Percentiles rank a stretch among this genome's conserved stretches.
Conservation (phyloP, 1,140 invertebrate genomes). For the Drosophila azteca region DNA sequence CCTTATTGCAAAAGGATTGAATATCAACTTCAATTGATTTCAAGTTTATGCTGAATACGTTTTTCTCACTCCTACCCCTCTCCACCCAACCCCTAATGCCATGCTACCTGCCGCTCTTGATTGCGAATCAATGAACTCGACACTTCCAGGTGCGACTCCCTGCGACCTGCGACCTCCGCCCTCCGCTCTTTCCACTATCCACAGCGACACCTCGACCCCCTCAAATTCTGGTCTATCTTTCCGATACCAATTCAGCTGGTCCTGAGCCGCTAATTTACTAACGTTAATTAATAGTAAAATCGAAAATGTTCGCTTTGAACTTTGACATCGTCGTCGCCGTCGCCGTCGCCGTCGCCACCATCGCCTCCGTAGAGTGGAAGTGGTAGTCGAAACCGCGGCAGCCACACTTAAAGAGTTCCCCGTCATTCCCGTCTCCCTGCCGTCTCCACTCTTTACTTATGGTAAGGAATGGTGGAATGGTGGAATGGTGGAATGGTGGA, state of each 20-base stretch:
- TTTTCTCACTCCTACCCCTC: background rate
- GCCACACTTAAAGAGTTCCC: conserved; percentile 54
- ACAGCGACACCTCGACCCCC: background rate
- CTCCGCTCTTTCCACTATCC: no score
- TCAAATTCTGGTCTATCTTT: background rate
- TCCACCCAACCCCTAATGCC: background rate
- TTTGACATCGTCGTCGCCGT: conserved; percentile 47
- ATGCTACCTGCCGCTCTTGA: conserved; percentile 13
- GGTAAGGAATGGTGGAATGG: background rate
- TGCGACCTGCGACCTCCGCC: no score
- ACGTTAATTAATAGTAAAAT: conserved; percentile 78
- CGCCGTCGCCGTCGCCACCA: conserved; percentile 39
- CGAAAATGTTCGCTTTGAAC: conserved; percentile 76
- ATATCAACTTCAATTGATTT: no score
- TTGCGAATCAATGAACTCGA: conserved; percentile 49
- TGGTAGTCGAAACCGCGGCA: conserved; percentile 46
- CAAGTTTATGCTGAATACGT: no score
- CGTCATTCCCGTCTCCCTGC: background rate
- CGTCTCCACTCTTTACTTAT: background rate
- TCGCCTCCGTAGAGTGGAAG: conserved; percentile 9
- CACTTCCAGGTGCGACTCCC: no score
- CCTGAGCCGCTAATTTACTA: conserved; percentile 67
- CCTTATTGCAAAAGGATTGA: no score
- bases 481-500: background rate
- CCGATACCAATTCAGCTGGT: conserved; percentile 29